A percentile compares a stretch with the other conserved stretches of the same genome.
phyloP scores from a whole-genome alignment of 2,888 invertebrate species.

The Dasypolia templi region DNA sequence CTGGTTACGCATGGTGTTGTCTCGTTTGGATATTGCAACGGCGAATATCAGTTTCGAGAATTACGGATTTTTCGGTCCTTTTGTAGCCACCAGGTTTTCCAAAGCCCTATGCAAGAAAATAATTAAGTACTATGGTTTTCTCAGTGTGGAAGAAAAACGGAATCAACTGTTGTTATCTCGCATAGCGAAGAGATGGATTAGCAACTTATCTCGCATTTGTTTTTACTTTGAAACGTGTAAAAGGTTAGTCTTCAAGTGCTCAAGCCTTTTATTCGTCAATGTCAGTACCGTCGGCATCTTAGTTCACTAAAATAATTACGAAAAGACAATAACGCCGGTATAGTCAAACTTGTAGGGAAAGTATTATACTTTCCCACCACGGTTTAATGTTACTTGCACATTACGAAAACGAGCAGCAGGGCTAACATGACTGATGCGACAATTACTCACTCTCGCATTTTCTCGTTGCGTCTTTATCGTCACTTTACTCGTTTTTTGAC shows the following conservation, averaged over 20 bases:
- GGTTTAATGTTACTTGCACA: no score
- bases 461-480: no score
- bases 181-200: constrained; percentile 27
- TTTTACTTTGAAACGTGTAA: constrained; percentile 4
- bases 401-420: no score
- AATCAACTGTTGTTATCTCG: constrained; percentile 42
- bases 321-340: neutral
- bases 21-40: neutral
- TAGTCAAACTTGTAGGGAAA: neutral
- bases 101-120: constrained; percentile 44
- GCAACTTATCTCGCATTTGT: constrained; percentile 8
- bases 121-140: constrained; percentile 42
- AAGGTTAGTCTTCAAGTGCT: constrained; percentile 20
- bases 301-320: neutral
- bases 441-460: no score
- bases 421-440: no score
- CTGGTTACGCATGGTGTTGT: neutral
- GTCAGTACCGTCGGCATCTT: neutral
- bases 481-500: no score
- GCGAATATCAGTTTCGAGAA: constrained; percentile 33
- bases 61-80: constrained; percentile 44
- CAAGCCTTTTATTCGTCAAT: neutral
- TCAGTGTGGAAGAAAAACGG: constrained; percentile 22
- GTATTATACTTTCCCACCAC: no score
- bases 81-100: constrained; percentile 48